phyloP scores from a whole-genome alignment of 2,113 vertebrate species.

The Turdus rufiventris region DNA sequence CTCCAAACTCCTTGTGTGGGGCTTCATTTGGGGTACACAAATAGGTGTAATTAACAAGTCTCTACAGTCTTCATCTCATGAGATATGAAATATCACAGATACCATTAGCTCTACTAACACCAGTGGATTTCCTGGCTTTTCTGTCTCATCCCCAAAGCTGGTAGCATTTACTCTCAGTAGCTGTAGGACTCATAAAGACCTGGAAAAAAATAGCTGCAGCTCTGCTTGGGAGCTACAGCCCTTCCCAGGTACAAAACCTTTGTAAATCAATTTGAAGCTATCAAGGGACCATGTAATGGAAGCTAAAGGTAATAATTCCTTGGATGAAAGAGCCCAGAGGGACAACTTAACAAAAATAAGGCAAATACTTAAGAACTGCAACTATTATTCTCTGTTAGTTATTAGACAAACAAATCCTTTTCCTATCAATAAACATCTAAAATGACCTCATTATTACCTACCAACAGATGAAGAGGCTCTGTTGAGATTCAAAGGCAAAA shows the following conservation, averaged over 20 bases:
- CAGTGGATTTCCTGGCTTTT: not conserved
- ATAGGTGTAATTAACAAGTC: not conserved
- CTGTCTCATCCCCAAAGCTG: not conserved
- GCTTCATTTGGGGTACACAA: not conserved
- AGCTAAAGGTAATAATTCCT: not conserved
- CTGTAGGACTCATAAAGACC: not conserved
- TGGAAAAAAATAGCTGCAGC: not conserved
- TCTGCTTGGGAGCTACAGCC: not conserved
- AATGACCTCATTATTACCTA: not conserved
- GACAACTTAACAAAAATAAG: not conserved
- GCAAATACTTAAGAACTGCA: accelerated
- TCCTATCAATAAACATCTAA: not conserved
- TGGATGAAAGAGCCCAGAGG: not conserved
- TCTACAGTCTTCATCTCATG: not conserved
- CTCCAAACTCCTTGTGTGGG: not conserved
- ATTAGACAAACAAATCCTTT: not conserved
- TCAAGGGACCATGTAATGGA: not conserved
- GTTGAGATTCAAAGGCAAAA: not conserved
- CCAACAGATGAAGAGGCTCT: not conserved
- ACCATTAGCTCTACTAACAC: not conserved
- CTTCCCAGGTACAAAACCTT: not conserved
- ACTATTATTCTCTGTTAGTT: not conserved
- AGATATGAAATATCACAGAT: not conserved
- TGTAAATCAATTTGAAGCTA: not conserved
- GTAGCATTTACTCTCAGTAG: not conserved